Percentiles rank a stretch among this genome's conserved stretches.
phyloP scores from a whole-genome alignment of 2,113 vertebrate genomes.

The Calyptommatus sinebrachiatus region DNA sequence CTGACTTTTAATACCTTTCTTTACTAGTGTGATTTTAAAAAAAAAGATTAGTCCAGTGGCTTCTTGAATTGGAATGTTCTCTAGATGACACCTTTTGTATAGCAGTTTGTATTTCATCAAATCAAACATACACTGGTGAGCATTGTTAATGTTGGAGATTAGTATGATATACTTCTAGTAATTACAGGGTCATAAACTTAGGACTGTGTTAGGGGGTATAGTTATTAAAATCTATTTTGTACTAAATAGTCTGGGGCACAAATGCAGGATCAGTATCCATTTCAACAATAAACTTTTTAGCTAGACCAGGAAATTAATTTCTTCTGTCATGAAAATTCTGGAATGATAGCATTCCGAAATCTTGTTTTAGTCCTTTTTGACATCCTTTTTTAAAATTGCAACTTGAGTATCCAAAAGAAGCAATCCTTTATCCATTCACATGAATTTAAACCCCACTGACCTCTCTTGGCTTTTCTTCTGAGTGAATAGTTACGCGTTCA shows the following conservation, averaged over 20 bases:
- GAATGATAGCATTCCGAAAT: background rate
- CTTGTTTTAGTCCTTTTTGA: background rate
- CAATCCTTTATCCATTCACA: background rate
- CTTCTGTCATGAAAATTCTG: background rate
- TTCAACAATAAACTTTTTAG: background rate
- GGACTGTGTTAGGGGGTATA: background rate
- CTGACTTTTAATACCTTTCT: conserved; percentile 2
- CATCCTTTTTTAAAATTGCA: background rate
- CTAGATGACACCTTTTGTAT: conserved; percentile 15
- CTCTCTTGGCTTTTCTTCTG: background rate
- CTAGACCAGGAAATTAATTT: background rate
- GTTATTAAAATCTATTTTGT: background rate
- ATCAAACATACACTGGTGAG: background rate
- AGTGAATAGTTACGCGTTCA: background rate
- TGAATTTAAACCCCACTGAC: background rate
- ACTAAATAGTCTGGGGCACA: background rate
- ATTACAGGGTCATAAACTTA: background rate
- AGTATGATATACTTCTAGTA: background rate
- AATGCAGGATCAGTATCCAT: background rate
- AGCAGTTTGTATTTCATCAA: background rate
- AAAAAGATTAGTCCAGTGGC: background rate
- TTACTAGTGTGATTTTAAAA: conserved; percentile 16
- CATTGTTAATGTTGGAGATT: background rate
- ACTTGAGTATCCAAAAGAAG: background rate
- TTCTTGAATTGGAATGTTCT: background rate